Conservation (phyloP, 2,113 vertebrate genomes). For the Indicator maculatus region DNA sequence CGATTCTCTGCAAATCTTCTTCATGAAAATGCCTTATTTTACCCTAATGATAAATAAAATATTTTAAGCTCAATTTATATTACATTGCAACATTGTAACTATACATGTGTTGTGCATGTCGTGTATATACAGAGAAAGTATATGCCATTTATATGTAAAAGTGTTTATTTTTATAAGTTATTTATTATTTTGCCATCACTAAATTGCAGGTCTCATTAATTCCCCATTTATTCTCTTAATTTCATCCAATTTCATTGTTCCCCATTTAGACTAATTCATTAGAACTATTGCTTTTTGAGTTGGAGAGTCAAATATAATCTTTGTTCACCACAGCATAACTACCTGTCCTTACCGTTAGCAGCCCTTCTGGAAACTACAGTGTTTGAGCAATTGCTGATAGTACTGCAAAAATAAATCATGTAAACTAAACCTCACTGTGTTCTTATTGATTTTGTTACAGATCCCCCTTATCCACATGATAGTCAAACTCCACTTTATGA, state of each 20-base stretch:
- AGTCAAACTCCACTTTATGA: background rate
- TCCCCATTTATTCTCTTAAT: background rate
- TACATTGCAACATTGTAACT: background rate
- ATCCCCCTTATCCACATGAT: background rate
- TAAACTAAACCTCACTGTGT: background rate
- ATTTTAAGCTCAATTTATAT: background rate
- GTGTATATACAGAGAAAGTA: background rate
- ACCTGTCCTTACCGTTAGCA: background rate
- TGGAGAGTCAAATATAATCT: background rate
- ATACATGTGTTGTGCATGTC: background rate
- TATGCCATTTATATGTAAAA: background rate
- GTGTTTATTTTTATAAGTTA: background rate
- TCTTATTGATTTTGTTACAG: background rate
- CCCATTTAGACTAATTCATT: background rate
- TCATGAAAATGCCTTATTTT: background rate
- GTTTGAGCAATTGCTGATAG: background rate
- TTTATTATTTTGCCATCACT: background rate
- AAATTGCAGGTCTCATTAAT: background rate
- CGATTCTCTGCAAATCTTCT: background rate
- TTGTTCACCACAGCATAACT: fast-evolving
- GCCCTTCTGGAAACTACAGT: background rate
- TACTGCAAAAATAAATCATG: background rate
- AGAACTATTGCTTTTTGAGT: background rate
- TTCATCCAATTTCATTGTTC: background rate
- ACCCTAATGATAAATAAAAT: background rate